Conservation (phyloP, 2,888 invertebrate species). For the Clitarchus hookeri region DNA sequence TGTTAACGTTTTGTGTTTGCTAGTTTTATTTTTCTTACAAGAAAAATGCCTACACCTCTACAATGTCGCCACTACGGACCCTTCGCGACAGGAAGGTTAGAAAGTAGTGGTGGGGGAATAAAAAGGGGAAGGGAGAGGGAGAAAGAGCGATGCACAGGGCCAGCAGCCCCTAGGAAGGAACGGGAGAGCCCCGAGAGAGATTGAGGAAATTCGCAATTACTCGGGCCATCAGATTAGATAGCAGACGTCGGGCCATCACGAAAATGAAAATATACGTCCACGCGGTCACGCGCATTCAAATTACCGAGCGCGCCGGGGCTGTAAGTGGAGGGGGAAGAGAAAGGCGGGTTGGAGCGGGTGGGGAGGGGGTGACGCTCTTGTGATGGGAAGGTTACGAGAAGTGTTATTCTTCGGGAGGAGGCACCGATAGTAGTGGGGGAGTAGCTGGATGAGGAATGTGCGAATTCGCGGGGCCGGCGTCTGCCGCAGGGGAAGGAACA, state of each 20-base stretch:
- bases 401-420: neutral
- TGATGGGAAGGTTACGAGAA: neutral
- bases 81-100: neutral
- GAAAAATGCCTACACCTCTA: neutral
- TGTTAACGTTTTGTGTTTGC: too few species aligned
- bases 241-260: constrained; percentile 18
- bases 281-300: constrained; percentile 23
- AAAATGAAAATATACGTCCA: constrained; percentile 26
- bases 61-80: neutral
- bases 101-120: neutral
- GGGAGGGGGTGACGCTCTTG: too few species aligned
- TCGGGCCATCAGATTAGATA: constrained; percentile 24
- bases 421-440: neutral
- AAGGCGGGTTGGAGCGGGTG: too few species aligned
- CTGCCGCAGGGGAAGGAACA: neutral
- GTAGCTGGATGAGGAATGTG: neutral
- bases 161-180: neutral
- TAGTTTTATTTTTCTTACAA: too few species aligned
- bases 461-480: neutral
- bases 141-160: neutral
- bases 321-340: neutral
- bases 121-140: neutral
- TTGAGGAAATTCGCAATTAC: constrained; percentile 28
- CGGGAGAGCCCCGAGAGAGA: neutral
- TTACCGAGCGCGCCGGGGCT: neutral